Evolutionary conservation across 2,888 invertebrate species (phyloP).

Genomic region (Nomada goodeniana): DNA sequence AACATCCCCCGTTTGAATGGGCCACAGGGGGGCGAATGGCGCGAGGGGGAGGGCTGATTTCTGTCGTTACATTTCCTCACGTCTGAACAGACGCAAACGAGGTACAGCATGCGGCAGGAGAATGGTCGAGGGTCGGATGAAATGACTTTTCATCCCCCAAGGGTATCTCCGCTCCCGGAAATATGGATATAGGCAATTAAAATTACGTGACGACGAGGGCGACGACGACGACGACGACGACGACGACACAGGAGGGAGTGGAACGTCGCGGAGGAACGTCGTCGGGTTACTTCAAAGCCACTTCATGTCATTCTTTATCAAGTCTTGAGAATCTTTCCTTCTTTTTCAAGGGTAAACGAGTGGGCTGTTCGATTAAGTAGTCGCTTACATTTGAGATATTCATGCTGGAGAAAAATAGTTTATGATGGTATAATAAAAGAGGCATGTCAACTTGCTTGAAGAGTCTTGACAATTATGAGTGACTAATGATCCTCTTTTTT

Average conservation of each 20-base stretch:
- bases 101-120: slow-evolving; percentile 28
- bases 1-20: slow-evolving; percentile 47
- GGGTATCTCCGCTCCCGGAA: slow-evolving; percentile 70
- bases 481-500: no score
- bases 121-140: slow-evolving; percentile 67
- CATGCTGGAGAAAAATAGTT: no score
- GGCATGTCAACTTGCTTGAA: no score
- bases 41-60: slow-evolving; percentile 52
- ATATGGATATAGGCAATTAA: slow-evolving; percentile 76
- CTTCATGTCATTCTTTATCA: slow-evolving; percentile 54
- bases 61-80: slow-evolving; percentile 68
- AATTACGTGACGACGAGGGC: slow-evolving; percentile 68
- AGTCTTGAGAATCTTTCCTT: neutral
- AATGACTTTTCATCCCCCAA: slow-evolving; percentile 74
- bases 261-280: slow-evolving; percentile 36
- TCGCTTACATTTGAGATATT: slow-evolving; percentile 9
- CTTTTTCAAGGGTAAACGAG: neutral
- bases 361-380: neutral
- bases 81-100: slow-evolving; percentile 52
- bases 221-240: slow-evolving; percentile 41
- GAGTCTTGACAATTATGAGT: no score
- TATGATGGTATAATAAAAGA: no score
- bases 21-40: neutral
- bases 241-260: neutral
- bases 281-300: slow-evolving; percentile 57